Evolutionary conservation across 2,797 vertebrate genomes (phyloP).

Genomic region (Hafferia zeledoni): DNA sequence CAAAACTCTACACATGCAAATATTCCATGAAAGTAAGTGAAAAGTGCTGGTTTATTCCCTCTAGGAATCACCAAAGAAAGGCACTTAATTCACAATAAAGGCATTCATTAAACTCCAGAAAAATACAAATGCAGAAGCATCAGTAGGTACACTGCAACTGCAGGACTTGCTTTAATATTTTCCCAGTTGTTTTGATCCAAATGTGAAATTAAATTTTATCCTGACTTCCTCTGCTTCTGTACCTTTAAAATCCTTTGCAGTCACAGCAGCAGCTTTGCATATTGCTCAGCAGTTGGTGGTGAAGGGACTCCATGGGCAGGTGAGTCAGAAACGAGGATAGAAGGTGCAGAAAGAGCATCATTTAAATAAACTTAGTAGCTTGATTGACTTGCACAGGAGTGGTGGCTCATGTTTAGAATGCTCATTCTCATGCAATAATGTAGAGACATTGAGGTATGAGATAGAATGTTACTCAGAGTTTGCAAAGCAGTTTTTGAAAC

Average conservation of each 20-base stretch:
- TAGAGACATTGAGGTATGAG: not conserved
- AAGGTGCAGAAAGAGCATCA: not conserved
- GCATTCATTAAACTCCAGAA: not conserved
- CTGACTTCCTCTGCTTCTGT: not conserved
- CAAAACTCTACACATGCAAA: not conserved
- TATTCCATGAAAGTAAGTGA: not conserved
- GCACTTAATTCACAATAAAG: not conserved
- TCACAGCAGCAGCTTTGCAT: not conserved
- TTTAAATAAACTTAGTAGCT: not conserved
- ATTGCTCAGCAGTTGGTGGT: not conserved
- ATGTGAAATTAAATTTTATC: not conserved
- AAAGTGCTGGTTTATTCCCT: not conserved
- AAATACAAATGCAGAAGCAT: not conserved
- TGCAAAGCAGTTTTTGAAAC: not conserved
- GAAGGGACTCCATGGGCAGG: not conserved
- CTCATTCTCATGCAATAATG: not conserved
- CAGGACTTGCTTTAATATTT: not conserved
- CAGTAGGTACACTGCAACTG: not conserved
- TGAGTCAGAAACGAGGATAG: not conserved
- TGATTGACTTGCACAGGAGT: not conserved
- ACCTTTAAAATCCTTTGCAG: not conserved
- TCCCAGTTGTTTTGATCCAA: not conserved
- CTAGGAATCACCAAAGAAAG: not conserved
- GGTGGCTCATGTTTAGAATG: not conserved
- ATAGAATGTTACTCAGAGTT: not conserved